Base-by-base conservation (phyloP, 1,140 invertebrate genomes). In the Drosophila hydei region DNA sequence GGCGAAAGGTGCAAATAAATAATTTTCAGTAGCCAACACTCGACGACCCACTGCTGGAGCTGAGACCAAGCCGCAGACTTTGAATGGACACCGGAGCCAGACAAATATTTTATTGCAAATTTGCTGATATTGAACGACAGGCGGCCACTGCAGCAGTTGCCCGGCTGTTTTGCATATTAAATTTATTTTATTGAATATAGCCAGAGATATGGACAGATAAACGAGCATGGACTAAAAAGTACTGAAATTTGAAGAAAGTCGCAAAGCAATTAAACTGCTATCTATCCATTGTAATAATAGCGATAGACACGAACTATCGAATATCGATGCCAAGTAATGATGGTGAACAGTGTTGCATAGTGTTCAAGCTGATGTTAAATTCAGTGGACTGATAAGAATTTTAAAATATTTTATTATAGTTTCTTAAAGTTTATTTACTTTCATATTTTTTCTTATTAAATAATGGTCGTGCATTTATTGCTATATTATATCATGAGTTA, bases 41-140 rank as follows among this genome's bases (percentile, higher is more conserved):
- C 52, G 61, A 59, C 77, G 77, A 77, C 72, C 80, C 77, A 84
- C 79, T 83, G 64, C 48, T 21, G 27, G 4, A 38, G 59, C 38
- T 30, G 16, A 45, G 12, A 42, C 43, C 43, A 55, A 14, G n/a
- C 36, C 50, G 36, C 25, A 12, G 51, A 30, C 23, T 19, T 19
- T 36, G 55, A 65, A 43, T 27, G 52, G 54, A 55, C 64, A 64
- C 72, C 38, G 78, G 47, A 65, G 81, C 83, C 75, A 87, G 81
- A 87, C 83, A 87, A 83, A 87, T 87, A 87, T 87, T 87, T 87
- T 87, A 87, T 87, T 88, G 81, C 81, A 88, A 87, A 87, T 85
- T 81, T 78, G 74, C 83, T 85, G 81, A 85, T 85, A 85, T 87
- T 81, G 81, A 65, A 81, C 83, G 81, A 85, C 81, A 85, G 83